A percentile compares a stretch with the other conserved stretches of the same genome.
These are phyloP conservation scores for Silurus glanis DNA, from an alignment of 2,113 vertebrate genomes.

Conservation along the genomic window DNA sequence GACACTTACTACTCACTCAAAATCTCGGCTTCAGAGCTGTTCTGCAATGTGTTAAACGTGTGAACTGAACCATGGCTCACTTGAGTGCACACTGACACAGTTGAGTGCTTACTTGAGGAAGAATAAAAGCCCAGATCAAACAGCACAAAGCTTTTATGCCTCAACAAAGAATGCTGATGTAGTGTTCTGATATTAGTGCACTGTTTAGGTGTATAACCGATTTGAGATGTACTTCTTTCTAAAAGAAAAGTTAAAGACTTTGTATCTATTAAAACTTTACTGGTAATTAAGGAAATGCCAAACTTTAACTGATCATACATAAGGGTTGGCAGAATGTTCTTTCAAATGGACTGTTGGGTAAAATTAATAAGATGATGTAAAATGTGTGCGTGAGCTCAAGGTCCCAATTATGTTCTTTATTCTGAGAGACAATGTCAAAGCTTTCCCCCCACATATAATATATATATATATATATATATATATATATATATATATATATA, in stretches of 20 bases:
- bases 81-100: background rate
- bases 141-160: slow-evolving; percentile 21
- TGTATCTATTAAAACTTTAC: background rate
- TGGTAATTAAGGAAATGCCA: background rate
- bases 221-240: background rate
- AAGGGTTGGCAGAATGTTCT: background rate
- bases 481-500: background rate
- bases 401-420: slow-evolving; percentile 11
- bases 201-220: background rate
- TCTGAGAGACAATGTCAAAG: background rate
- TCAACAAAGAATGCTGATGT: slow-evolving; percentile 1
- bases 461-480: background rate
- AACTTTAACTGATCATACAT: slow-evolving; percentile 21
- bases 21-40: background rate
- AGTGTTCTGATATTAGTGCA: background rate
- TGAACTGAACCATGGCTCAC: slow-evolving; percentile 23
- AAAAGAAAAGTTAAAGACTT: background rate
- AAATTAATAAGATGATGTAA: slow-evolving; percentile 21
- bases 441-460: no score
- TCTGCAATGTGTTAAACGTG: slow-evolving; percentile 31
- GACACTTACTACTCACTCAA: background rate
- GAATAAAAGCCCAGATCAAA: background rate
- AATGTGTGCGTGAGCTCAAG: background rate
- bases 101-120: background rate
- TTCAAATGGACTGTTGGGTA: background rate